Base-by-base conservation (phyloP, 2,888 invertebrate genomes). In the Drosophila borealis region DNA sequence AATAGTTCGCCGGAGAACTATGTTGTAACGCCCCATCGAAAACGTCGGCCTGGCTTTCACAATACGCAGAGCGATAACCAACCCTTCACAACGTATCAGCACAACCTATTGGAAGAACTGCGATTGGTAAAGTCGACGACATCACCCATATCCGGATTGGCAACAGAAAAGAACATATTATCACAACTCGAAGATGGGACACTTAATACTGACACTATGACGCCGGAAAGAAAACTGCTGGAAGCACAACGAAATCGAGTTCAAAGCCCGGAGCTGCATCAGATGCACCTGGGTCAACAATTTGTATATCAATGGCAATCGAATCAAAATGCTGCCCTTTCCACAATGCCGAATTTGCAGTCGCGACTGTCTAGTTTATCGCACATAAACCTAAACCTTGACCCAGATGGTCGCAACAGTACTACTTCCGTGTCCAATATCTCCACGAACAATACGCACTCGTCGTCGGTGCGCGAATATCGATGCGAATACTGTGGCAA, bases 401-500 rank as follows among this genome's bases (percentile, higher is more conserved):
- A 89, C 11, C 69, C 89, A 13, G 86, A 85, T 36, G 79, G 79
- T 41, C 82, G 80, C 53, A 86, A 85, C 41, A 89, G 73, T 49
- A 68, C 80, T 21, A 77, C 77, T 4, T 65, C 72, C 19, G 71
- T 74, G 13, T 63, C 84, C 2, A 80, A 70, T 13, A 55, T 86
- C n/a, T 65, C 81, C 54, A 62, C 80, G 50, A 83, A 80, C 54
- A 90, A 83, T 51, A 85, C 91, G 46, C 90, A 90, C 91, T 94
- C 93, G 72, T 95, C 96, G 53, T 96, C 96, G 63, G 96, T 96
- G 46, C 94, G 97, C 63, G 97, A 97, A 91, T 97, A 97, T 91
- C 95, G 97, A 67, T 97, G 97, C 91, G 96, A 96, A 91, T 97
- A 97, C 92, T 97, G 97, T 92, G 97, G 97, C 62, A 97, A 97